phyloP scores from a whole-genome alignment of 2,113 vertebrate species.

The Tetraodon nigroviridis region DNA sequence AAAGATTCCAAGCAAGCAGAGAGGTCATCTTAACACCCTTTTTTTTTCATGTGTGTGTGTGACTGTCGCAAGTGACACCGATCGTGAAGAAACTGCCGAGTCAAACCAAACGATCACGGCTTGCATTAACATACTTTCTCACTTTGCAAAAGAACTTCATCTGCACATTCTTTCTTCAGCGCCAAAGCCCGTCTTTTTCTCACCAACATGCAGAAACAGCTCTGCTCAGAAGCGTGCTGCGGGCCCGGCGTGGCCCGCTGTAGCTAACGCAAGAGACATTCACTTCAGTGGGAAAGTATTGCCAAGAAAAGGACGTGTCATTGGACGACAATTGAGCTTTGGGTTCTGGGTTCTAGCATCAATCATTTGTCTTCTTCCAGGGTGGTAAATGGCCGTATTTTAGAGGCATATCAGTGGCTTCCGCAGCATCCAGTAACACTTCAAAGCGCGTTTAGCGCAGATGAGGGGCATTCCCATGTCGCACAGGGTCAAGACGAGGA shows the following conservation, averaged over 20 bases:
- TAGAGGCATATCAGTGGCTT: slow-evolving; percentile 45
- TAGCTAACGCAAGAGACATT: slow-evolving; percentile 25
- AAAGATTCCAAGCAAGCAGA: neutral
- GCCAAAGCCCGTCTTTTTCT: slow-evolving; percentile 28
- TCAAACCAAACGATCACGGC: slow-evolving; percentile 32
- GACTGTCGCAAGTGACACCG: slow-evolving; percentile 24
- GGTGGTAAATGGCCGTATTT: slow-evolving; percentile 44
- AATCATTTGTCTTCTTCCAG: slow-evolving; percentile 41
- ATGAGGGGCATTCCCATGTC: slow-evolving; percentile 57
- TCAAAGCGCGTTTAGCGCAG: slow-evolving; percentile 56
- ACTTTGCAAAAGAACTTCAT: slow-evolving; percentile 45
- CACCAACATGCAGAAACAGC: slow-evolving; percentile 27
- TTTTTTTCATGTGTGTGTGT: slow-evolving; percentile 15
- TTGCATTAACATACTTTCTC: slow-evolving; percentile 39
- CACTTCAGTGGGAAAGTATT: slow-evolving; percentile 38
- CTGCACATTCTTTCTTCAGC: slow-evolving; percentile 27
- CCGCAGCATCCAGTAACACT: slow-evolving; percentile 59
- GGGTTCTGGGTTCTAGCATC: slow-evolving; percentile 18
- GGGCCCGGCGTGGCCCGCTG: slow-evolving; percentile 39
- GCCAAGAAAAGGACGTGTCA: slow-evolving; percentile 30
- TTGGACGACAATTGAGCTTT: slow-evolving; percentile 21
- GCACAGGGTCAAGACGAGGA: slow-evolving; percentile 36
- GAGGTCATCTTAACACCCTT: neutral
- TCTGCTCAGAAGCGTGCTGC: slow-evolving; percentile 23
- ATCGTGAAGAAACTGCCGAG: slow-evolving; percentile 28